A percentile compares a stretch with the other conserved stretches of the same genome.
Evolutionary conservation across 2,113 vertebrate genomes (phyloP).

Genomic region (Saccopteryx leptura): DNA sequence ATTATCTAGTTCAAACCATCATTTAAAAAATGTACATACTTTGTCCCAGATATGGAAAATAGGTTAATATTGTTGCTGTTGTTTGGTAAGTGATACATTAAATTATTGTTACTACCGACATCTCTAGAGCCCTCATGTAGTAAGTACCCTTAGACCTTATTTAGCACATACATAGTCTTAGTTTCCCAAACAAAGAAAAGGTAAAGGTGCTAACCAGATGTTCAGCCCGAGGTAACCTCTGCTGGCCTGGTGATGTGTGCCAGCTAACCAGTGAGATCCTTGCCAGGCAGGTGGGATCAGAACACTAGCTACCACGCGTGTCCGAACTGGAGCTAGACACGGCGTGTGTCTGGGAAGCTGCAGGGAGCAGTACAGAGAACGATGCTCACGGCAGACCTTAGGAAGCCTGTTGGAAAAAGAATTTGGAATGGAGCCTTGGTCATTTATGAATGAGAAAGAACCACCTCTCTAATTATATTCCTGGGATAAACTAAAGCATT

Average conservation of each 20-base stretch:
- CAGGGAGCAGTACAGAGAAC: neutral
- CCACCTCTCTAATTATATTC: constrained; percentile 40
- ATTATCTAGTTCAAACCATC: neutral
- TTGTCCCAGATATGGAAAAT: neutral
- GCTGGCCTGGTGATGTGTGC: neutral
- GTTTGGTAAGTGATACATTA: neutral
- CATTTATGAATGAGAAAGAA: constrained; percentile 47
- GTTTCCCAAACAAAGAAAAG: neutral
- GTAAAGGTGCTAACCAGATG: neutral
- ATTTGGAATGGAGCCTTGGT: neutral
- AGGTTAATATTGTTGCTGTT: neutral
- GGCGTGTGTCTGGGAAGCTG: neutral
- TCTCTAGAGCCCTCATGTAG: neutral
- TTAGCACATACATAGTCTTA: neutral
- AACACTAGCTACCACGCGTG: neutral
- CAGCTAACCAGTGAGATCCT: neutral
- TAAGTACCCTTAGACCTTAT: neutral
- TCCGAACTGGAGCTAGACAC: neutral
- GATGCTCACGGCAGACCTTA: neutral
- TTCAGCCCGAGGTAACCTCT: neutral
- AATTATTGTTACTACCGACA: neutral
- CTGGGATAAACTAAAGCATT: neutral
- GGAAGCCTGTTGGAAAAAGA: neutral
- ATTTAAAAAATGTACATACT: neutral
- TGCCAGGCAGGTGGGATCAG: neutral